These are phyloP conservation scores for Plectropomus leopardus DNA, from an alignment of 2,113 vertebrate genomes.

Conservation along the genomic window DNA sequence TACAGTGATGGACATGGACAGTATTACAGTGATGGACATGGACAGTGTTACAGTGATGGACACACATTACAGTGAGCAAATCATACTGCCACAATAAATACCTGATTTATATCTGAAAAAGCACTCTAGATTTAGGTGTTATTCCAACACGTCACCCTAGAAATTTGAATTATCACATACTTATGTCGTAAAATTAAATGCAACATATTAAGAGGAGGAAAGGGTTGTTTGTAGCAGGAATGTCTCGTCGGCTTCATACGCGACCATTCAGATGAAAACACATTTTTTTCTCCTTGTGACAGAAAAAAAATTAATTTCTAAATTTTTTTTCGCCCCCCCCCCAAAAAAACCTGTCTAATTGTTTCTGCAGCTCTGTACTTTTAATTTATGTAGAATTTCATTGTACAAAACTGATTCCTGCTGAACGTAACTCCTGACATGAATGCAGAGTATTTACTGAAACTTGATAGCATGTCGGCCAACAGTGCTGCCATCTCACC, in stretches of 20 bases:
- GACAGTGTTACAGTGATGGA: too few relatives aligned
- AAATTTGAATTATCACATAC: background rate
- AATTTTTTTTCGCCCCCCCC: background rate
- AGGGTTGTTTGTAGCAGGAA: background rate
- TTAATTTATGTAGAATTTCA: background rate
- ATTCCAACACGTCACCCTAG: background rate
- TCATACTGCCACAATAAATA: background rate
- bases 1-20: conserved; percentile 28
- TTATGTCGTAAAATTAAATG: background rate
- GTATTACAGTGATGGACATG: too few relatives aligned
- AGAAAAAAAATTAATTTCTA: background rate
- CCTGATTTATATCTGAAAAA: conserved; percentile 13
- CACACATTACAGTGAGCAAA: conserved; percentile 7
- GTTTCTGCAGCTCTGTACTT: background rate
- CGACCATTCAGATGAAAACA: background rate
- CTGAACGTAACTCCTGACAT: background rate
- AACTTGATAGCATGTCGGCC: conserved; percentile 44
- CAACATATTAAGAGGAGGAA: background rate
- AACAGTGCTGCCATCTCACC: conserved; percentile 53
- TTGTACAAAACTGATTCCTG: background rate
- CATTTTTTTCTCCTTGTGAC: background rate
- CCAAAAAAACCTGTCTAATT: background rate
- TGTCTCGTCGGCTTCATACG: background rate
- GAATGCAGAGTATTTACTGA: conserved; percentile 39
- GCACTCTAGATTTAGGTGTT: background rate